phyloP scores from a whole-genome alignment of 2,113 vertebrate species.

The Phylloscopus trochiloides region DNA sequence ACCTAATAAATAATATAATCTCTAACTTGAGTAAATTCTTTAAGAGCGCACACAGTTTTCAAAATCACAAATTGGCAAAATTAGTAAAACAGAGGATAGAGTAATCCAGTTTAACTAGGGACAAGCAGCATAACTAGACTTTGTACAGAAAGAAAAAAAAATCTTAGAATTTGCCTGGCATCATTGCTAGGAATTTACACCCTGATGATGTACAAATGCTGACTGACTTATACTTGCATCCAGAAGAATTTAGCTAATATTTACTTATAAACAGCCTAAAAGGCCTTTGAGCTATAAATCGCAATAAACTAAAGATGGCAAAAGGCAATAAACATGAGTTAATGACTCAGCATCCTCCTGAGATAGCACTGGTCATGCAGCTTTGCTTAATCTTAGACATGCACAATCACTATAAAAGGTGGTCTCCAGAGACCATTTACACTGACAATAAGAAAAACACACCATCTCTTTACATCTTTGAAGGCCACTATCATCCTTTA shows the following conservation, averaged over 20 bases:
- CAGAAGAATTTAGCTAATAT: constrained; percentile 61
- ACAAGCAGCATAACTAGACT: background rate
- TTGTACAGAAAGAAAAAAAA: background rate
- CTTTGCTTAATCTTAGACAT: constrained; percentile 24
- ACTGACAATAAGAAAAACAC: constrained; percentile 38
- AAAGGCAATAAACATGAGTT: constrained; percentile 58
- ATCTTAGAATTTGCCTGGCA: background rate
- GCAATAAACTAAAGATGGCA: constrained; percentile 58
- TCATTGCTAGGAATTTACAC: background rate
- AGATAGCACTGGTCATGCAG: constrained; percentile 56
- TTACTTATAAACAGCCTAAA: constrained; percentile 54
- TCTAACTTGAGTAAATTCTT: background rate
- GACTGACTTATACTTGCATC: constrained; percentile 38
- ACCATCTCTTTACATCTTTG: background rate
- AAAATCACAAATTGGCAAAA: background rate
- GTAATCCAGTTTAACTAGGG: background rate
- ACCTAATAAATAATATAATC: background rate
- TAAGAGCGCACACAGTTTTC: background rate
- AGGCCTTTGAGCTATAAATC: constrained; percentile 62
- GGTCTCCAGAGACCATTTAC: constrained; percentile 43
- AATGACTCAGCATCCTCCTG: constrained; percentile 52
- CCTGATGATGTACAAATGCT: constrained; percentile 38
- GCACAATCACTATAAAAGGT: constrained; percentile 53
- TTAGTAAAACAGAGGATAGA: background rate
- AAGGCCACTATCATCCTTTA: constrained; percentile 16